These are phyloP conservation scores for Dynastes maya DNA, from an alignment of 2,888 invertebrate species.

Conservation along the genomic window DNA sequence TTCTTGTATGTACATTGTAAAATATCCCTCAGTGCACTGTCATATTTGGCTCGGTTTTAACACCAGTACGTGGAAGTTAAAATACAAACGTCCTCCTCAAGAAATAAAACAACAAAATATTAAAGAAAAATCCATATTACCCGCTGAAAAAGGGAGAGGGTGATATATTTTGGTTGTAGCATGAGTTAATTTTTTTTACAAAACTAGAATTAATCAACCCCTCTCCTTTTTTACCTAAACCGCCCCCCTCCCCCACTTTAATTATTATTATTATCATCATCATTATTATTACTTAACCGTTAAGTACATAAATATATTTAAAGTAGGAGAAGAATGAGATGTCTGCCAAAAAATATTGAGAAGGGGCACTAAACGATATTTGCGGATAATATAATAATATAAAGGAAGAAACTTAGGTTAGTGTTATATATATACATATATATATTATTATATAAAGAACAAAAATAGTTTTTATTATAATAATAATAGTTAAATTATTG, in stretches of 20 bases:
- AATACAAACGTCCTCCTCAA: constrained; percentile 61
- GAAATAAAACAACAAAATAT: background rate
- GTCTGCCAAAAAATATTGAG: constrained; percentile 68
- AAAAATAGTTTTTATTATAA: constrained; percentile 46
- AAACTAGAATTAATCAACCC: too few relatives aligned
- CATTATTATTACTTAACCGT: constrained; percentile 41
- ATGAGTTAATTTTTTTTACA: too few relatives aligned
- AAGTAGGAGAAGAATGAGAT: constrained; percentile 66
- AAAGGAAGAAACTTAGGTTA: constrained; percentile 55
- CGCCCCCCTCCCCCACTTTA: constrained; percentile 50
- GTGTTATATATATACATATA: constrained; percentile 54
- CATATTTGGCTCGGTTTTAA: constrained; percentile 57
- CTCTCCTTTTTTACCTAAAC: background rate
- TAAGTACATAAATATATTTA: constrained; percentile 53
- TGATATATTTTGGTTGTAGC: too few relatives aligned
- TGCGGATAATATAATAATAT: constrained; percentile 34
- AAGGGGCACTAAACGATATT: constrained; percentile 64
- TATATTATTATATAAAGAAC: constrained; percentile 48
- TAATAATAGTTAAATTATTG: too few relatives aligned
- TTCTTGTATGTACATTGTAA: background rate
- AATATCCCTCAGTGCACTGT: constrained; percentile 61
- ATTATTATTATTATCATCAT: constrained; percentile 56
- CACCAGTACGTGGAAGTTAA: constrained; percentile 56
- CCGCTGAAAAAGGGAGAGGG: background rate
- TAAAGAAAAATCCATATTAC: background rate